Evolutionary conservation across 64 coral and sea anemone species (phyloP).

Genomic region (Montipora efflorescens): DNA sequence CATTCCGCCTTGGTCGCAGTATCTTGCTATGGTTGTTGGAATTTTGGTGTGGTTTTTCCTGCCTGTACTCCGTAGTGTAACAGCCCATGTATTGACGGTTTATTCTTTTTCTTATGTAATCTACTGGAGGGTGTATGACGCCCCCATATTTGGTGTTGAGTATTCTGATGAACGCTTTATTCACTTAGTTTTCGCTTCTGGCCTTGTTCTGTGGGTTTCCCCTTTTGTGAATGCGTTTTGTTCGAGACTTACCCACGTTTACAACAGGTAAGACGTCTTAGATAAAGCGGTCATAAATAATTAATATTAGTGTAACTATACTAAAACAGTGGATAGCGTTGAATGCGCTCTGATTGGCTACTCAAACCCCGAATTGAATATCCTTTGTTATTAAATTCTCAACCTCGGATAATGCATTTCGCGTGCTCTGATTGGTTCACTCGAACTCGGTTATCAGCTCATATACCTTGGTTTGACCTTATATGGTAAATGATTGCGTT

Average conservation of each 20-base stretch:
- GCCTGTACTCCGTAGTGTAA: slow-evolving; percentile 64
- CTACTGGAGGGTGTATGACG: slow-evolving; percentile 27
- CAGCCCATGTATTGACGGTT: slow-evolving; percentile 37
- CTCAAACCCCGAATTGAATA: too few relatives aligned
- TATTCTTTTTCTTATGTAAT: slow-evolving; percentile 20
- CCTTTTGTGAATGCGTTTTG: slow-evolving; percentile 56
- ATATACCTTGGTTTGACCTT: too few relatives aligned
- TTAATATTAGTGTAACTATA: too few relatives aligned
- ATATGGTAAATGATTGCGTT: too few relatives aligned
- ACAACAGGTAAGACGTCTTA: slow-evolving; percentile 50
- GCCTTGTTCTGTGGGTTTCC: slow-evolving; percentile 44
- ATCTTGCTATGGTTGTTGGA: slow-evolving; percentile 52
- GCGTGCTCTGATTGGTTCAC: too few relatives aligned
- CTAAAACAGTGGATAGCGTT: too few relatives aligned
- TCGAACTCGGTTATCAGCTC: too few relatives aligned
- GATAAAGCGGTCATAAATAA: too few relatives aligned
- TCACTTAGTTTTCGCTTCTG: slow-evolving; percentile 56
- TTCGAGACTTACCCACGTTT: slow-evolving; percentile 56
- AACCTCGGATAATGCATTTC: too few relatives aligned
- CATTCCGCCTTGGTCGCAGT: slow-evolving; percentile 63
- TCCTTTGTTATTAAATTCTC: too few relatives aligned
- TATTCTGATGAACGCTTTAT: slow-evolving; percentile 32
- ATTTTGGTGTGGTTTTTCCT: slow-evolving; percentile 60
- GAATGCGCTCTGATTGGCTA: too few relatives aligned
- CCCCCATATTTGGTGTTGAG: background rate